Evolutionary conservation across 2,113 vertebrate genomes (phyloP).

Genomic region (Gymnorhina tibicen): DNA sequence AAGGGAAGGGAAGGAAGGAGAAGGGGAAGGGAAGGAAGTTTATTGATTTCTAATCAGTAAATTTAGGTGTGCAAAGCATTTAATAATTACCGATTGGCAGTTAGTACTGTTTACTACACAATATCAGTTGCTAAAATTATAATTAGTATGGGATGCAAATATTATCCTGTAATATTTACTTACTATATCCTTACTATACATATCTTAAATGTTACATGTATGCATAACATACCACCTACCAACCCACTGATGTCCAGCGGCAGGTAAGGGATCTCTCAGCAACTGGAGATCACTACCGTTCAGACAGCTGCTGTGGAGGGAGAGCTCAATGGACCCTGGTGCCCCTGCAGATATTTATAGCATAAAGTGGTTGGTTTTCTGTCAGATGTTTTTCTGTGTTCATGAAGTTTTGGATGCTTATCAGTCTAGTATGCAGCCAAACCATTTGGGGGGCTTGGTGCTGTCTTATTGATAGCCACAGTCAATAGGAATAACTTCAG

Average conservation of each 20-base stretch:
- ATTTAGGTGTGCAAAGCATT: neutral
- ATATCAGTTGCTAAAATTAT: neutral
- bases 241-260: rapidly evolving
- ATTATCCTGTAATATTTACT: rapidly evolving
- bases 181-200: rapidly evolving
- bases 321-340: neutral
- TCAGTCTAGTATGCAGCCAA: neutral
- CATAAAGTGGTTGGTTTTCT: neutral
- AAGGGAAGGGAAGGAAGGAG: too few species aligned
- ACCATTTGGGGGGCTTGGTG: neutral
- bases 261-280: neutral
- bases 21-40: too few species aligned
- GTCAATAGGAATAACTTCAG: neutral
- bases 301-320: neutral
- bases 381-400: neutral
- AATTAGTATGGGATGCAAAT: neutral
- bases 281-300: rapidly evolving
- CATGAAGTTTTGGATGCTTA: neutral
- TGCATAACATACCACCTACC: neutral
- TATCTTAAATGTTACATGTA: neutral
- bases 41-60: neutral
- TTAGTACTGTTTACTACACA: neutral
- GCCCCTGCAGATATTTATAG: neutral
- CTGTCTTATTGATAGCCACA: neutral
- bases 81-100: neutral